Conservation (phyloP, 2,113 vertebrate genomes). For the Sceloporus tristichus region DNA sequence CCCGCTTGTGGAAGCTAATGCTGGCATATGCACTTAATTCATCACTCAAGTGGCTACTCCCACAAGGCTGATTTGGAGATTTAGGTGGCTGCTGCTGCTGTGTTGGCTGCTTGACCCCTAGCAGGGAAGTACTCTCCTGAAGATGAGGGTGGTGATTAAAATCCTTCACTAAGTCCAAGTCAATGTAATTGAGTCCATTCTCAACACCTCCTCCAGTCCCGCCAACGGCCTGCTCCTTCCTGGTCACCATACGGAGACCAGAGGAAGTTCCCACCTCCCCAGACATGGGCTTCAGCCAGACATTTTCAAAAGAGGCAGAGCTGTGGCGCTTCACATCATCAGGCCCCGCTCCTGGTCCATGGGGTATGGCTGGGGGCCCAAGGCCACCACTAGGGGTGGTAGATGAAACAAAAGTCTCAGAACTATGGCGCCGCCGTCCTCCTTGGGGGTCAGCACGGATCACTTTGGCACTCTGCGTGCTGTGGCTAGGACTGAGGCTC, state of each 20-base stretch:
- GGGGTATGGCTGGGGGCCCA: constrained; percentile 49
- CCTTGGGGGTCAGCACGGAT: constrained; percentile 86
- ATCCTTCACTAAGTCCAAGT: constrained; percentile 87
- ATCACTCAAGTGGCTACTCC: constrained; percentile 75
- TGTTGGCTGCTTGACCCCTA: constrained; percentile 52
- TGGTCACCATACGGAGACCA: constrained; percentile 36
- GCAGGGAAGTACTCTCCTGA: constrained; percentile 64
- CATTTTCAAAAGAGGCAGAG: constrained; percentile 89
- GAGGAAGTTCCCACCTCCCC: constrained; percentile 64
- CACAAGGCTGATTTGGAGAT: constrained; percentile 70
- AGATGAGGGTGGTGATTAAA: constrained; percentile 66
- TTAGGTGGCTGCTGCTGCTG: constrained; percentile 56
- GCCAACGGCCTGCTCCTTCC: constrained; percentile 53
- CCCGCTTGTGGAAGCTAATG: constrained; percentile 88
- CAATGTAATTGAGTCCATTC: constrained; percentile 90
- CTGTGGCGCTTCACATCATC: constrained; percentile 87
- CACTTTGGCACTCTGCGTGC: constrained; percentile 87
- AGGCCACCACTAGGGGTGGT: constrained; percentile 57
- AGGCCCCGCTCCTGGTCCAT: constrained; percentile 46
- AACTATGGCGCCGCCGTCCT: constrained; percentile 86
- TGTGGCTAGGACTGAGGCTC: constrained; percentile 79
- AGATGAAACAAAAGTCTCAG: constrained; percentile 85
- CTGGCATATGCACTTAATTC: constrained; percentile 87
- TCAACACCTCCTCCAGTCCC: constrained; percentile 64
- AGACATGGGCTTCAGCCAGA: constrained; percentile 80